These are phyloP conservation scores for Thaleichthys pacificus DNA, from an alignment of 2,797 vertebrate species.

Conservation along the genomic window DNA sequence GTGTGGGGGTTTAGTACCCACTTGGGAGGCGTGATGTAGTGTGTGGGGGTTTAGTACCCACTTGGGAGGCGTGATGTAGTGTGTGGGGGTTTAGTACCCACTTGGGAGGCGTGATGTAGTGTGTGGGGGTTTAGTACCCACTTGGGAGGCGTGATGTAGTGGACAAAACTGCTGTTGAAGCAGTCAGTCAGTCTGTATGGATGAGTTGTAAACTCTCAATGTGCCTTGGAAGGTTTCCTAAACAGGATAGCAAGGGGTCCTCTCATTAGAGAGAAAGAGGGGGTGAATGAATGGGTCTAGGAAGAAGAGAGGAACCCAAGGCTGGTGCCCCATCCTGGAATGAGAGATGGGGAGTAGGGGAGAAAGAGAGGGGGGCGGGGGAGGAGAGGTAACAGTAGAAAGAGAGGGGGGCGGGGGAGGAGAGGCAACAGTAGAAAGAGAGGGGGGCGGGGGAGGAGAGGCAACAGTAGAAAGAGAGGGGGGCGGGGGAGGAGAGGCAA, in stretches of 20 bases:
- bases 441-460: neutral
- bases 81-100: too few species aligned
- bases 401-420: constrained; percentile 27
- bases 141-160: constrained; percentile 12
- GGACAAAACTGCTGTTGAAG: constrained; percentile 30
- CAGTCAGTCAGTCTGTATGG: neutral
- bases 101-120: too few species aligned
- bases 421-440: neutral
- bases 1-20: too few species aligned
- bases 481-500: constrained; percentile 23
- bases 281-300: neutral
- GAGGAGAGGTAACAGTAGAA: constrained; percentile 34
- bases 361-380: constrained; percentile 12
- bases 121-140: constrained; percentile 16
- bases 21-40: too few species aligned
- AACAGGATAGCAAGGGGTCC: constrained; percentile 43
- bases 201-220: constrained; percentile 36
- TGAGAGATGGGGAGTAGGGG: constrained; percentile 5
- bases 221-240: constrained; percentile 47
- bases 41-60: too few species aligned
- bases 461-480: constrained; percentile 14
- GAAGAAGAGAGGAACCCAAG: too few species aligned
- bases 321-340: neutral
- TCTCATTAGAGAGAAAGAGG: constrained; percentile 25
- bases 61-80: too few species aligned